Evolutionary conservation across 2,888 invertebrate genomes (phyloP), one percentile per base, ranked within the genome.

Genomic region (Noctua janthina): DNA sequence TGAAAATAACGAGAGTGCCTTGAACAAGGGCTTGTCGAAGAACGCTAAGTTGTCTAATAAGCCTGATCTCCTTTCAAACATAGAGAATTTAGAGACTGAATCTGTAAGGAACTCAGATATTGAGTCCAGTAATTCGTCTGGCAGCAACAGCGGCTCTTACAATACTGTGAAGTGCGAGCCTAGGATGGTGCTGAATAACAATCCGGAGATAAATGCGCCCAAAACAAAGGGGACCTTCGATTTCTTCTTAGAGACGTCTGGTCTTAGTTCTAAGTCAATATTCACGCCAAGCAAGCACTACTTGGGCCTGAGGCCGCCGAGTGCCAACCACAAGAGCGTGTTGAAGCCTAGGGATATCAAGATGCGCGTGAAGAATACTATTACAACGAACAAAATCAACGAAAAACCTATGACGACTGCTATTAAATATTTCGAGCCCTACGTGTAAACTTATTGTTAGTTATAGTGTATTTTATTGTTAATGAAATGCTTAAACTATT

Each of bases 341-440:
- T 94, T 98, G 80, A 98, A 98, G 91, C 98, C 98, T 81, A 98
- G 98, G 94, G 98, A 98, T 92, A 97, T 98, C 68, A 98, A 98
- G 92, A 97, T 98, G 95, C 97, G 98, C 90, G 98, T 97, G 76
- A 98, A 97, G 92, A 98, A 98, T 87, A 97, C 97, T 89, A 97
- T 97, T 84, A 96, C 97, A 91, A 97, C 97, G 96, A 97, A 97
- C 94, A 97, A 96, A 95, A 95, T 96, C 95, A 97, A 96, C 95
- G 97, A 97, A 92, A 96, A 96, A 92, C 92, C 97, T 92, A 96
- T 96, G 96, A 97, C 97, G 93, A 97, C 97, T 93, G 97, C 97
- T 94, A 97, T 97, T 84, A 97, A 97, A 94, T 97, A 97, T 93
- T 97, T 97, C 92, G 97, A 97, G 90, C 97, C 97, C 74, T 97